phyloP scores from a whole-genome alignment of 2,888 invertebrate genomes.

The Tetheella fluctuosa region DNA sequence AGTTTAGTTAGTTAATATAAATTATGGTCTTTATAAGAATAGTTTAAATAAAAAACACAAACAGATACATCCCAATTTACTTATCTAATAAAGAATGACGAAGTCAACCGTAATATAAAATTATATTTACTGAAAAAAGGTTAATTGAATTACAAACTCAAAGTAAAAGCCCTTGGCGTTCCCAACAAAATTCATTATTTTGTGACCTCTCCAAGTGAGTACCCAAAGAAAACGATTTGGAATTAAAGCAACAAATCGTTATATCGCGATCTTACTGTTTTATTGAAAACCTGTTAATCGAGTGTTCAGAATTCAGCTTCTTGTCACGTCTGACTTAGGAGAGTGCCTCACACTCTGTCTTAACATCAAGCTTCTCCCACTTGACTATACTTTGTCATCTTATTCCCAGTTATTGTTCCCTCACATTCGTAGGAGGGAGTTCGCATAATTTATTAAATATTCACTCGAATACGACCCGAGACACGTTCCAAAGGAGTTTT shows the following conservation, averaged over 20 bases:
- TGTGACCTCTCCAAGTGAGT: conserved; percentile 28
- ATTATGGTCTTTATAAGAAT: too few species aligned
- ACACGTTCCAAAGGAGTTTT: conserved; percentile 17
- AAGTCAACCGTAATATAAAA: neutral
- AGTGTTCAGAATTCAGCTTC: conserved; percentile 21
- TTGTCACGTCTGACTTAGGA: conserved; percentile 22
- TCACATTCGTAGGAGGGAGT: conserved; percentile 6
- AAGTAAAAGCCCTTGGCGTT: conserved; percentile 28
- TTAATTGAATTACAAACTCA: conserved; percentile 31
- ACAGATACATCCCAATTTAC: neutral
- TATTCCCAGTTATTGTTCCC: conserved; percentile 7
- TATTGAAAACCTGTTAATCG: conserved; percentile 28
- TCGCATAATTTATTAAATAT: conserved; percentile 31
- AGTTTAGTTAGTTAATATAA: too few species aligned
- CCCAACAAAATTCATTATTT: conserved; percentile 36
- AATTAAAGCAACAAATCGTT: conserved; percentile 23
- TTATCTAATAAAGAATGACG: conserved; percentile 4
- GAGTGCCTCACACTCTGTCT: conserved; percentile 9
- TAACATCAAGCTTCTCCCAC: conserved; percentile 20
- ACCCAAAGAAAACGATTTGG: conserved; percentile 18
- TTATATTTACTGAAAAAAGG: conserved; percentile 18
- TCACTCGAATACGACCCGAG: conserved; percentile 20
- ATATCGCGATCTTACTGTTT: conserved; percentile 25
- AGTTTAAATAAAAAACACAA: neutral
- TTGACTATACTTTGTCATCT: conserved; percentile 10